Conservation (phyloP, 2,797 vertebrate genomes). For the Lateolabrax maculatus region DNA sequence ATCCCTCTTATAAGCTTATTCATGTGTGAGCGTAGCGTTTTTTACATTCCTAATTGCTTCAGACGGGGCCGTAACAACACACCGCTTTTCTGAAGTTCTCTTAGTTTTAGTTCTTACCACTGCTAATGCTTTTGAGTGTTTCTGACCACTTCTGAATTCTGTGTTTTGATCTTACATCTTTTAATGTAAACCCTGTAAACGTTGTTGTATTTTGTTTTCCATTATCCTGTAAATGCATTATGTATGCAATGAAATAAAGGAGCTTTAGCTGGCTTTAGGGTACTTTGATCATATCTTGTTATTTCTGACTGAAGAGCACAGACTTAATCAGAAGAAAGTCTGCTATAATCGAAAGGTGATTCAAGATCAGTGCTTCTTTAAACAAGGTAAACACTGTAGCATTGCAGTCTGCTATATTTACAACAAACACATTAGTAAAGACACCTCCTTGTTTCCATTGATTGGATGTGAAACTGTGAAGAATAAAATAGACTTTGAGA, state of each 20-base stretch:
- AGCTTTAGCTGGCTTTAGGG: constrained; percentile 28
- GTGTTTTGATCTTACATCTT: constrained; percentile 21
- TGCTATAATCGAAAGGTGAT: constrained; percentile 26
- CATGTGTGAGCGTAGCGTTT: constrained; percentile 12
- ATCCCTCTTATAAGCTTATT: constrained; percentile 4
- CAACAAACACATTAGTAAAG: constrained; percentile 48
- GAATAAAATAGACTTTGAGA: constrained; percentile 36
- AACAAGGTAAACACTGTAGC: constrained; percentile 24
- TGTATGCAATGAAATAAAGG: constrained; percentile 30
- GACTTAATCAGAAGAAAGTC: constrained; percentile 33
- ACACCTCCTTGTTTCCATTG: constrained; percentile 37
- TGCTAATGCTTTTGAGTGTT: constrained; percentile 18
- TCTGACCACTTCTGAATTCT: constrained; percentile 19
- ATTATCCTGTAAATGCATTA: constrained; percentile 19
- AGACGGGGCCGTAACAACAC: constrained; percentile 1
- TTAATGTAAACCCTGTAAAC: neutral
- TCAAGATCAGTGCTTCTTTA: constrained; percentile 29
- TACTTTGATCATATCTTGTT: constrained; percentile 48
- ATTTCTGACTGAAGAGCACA: constrained; percentile 23
- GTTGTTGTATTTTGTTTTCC: constrained; percentile 5
- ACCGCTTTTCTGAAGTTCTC: neutral
- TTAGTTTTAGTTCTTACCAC: constrained; percentile 18
- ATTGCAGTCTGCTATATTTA: constrained; percentile 25
- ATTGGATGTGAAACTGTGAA: constrained; percentile 33
- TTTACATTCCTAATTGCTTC: constrained; percentile 31